Evolutionary conservation across 2,113 vertebrate species (phyloP).

Genomic region (Heterochromis multidens): DNA sequence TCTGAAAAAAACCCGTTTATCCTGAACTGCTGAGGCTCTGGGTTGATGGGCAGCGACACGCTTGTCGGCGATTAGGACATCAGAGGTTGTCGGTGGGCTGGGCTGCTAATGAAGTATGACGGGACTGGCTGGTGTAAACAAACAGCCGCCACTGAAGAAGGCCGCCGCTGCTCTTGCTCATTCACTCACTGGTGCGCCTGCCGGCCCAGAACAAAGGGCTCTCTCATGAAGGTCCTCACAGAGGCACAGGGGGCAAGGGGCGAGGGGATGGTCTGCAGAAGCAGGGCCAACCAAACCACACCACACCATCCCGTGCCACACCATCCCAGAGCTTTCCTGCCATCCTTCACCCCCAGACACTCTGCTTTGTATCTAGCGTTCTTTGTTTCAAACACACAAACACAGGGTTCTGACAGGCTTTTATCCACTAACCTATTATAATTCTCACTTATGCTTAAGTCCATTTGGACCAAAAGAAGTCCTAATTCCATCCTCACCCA

Average conservation of each 20-base stretch:
- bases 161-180: constrained; percentile 60
- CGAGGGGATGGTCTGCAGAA: constrained; percentile 53
- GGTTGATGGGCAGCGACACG: constrained; percentile 56
- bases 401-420: background rate
- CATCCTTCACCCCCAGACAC: background rate
- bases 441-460: background rate
- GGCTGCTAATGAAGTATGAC: constrained; percentile 78
- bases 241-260: constrained; percentile 51
- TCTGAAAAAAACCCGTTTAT: constrained; percentile 46
- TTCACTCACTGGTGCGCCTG: constrained; percentile 66
- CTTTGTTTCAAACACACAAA: background rate
- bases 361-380: background rate
- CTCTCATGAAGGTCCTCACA: constrained; percentile 71
- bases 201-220: constrained; percentile 67
- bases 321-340: constrained; percentile 16
- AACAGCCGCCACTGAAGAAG: constrained; percentile 76
- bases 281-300: constrained; percentile 54
- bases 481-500: background rate
- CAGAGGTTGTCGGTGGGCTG: constrained; percentile 70
- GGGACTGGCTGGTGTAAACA: constrained; percentile 74
- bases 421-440: background rate
- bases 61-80: constrained; percentile 70
- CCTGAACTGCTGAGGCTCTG: constrained; percentile 45
- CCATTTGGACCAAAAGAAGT: constrained; percentile 4
- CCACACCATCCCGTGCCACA: constrained; percentile 51